Evolutionary conservation across 64 coral and sea anemone species (phyloP), one percentile per base, ranked within the genome.

Genomic region (Montipora sp.): DNA sequence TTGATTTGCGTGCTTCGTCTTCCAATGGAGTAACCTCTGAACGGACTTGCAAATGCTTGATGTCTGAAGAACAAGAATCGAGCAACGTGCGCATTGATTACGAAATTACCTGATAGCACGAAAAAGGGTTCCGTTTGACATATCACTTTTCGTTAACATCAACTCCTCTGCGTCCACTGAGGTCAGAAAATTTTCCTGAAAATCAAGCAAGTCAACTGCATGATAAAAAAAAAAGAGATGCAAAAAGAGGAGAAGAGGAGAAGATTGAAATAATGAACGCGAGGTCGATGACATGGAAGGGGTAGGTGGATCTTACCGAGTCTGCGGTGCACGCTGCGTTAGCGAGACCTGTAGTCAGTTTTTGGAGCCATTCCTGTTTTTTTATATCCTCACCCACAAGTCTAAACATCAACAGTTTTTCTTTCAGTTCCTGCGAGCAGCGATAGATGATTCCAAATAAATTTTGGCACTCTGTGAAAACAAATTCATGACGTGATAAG

Each of bases 361-460:
- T 95, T 77, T 95, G 83, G 22, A 99, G 75, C 98, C 98, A 99
- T 12, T 94, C 98, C 45, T 96, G 84, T 57, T 99, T 99, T 50
- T 83, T 81, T 15, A 91, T 83, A 8, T 99, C 98, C 18, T 99
- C 98, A 18, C 84, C 84, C 5, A 99, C 88, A 48, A 99, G 90
- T 74, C 98, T 88, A 58, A 99, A 94, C 94, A 96, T 94, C 63
- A 95, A 84, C 22, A 99, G 75, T 45, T 93, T 99, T 57, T 99
- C 98, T 92, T 94, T 96, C 94, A 99, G 92, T 48, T 99, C 92
- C 80, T 89, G 84, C 9, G 98, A 77, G 67, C 83, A 90, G 80
- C 98, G 94, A 78, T 99, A 99, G 44, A 99, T 99, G 51, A 99
- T 81, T 13, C 98, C 98, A 92, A 99, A 99, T 60, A 99, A 81